Conservation (phyloP, 2,797 vertebrate genomes). For the Coccyzus lansbergi region DNA sequence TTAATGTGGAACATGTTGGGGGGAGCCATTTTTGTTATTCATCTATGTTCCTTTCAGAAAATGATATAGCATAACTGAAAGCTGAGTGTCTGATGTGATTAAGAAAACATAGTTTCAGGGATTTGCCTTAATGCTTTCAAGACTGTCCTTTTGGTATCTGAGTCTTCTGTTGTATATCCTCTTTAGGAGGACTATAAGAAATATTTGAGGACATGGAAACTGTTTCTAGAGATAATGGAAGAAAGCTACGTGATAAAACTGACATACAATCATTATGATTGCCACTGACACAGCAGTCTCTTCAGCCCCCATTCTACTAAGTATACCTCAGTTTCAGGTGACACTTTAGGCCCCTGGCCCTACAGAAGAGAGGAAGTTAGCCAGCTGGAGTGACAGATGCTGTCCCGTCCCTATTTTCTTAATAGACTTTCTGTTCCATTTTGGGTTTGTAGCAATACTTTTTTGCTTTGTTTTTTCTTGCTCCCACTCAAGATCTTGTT, state of each 20-base stretch:
- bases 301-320: not conserved
- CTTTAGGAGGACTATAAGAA: not conserved
- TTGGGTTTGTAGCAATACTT: not conserved
- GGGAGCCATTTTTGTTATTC: not conserved
- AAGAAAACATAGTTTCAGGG: not conserved
- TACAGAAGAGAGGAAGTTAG: not conserved
- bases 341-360: not conserved
- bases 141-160: not conserved
- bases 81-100: not conserved
- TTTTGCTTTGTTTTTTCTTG: not conserved
- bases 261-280: not conserved
- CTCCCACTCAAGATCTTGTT: not conserved
- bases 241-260: not conserved
- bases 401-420: not conserved
- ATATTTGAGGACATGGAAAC: not conserved
- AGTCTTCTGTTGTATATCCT: not conserved
- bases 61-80: not conserved
- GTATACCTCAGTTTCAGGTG: accelerated
- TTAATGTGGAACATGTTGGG: not conserved
- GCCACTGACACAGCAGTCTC: not conserved
- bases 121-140: not conserved
- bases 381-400: not conserved
- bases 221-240: not conserved
- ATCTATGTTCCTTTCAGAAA: not conserved
- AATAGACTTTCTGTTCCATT: not conserved